Conservation (phyloP, 2,888 invertebrate species). For the Nemotelus pantherinus region DNA sequence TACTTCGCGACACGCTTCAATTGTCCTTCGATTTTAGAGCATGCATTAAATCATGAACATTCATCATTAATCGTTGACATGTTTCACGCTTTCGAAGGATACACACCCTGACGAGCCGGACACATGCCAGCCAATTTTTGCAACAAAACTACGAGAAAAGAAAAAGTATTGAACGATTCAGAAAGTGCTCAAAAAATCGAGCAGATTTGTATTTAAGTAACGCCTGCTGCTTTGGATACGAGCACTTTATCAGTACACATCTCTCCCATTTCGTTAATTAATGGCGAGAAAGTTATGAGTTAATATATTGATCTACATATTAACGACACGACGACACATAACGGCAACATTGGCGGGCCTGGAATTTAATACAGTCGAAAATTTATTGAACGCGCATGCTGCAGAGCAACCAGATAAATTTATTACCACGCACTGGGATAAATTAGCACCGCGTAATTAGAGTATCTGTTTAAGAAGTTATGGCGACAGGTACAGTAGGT, state of each 20-base stretch:
- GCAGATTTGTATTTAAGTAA: constrained; percentile 2
- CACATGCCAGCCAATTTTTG: neutral
- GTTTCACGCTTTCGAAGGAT: neutral
- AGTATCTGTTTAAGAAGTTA: constrained; percentile 6
- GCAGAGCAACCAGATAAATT: constrained; percentile 15
- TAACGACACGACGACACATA: constrained; percentile 6
- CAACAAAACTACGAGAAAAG: neutral
- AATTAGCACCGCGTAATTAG: constrained; percentile 25
- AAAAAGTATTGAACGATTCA: neutral
- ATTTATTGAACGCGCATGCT: constrained; percentile 2
- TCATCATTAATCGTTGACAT: constrained; percentile 2
- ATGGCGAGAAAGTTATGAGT: constrained; percentile 44
- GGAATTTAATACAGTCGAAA: constrained; percentile 34
- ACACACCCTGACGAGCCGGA: neutral
- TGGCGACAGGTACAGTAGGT: neutral
- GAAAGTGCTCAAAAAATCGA: neutral
- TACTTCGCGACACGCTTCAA: neutral
- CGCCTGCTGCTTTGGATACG: constrained; percentile 12
- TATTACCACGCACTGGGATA: constrained; percentile 23
- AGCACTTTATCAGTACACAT: constrained; percentile 19
- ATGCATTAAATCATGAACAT: constrained; percentile 4
- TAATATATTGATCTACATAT: constrained; percentile 44
- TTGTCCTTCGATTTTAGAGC: constrained; percentile 1
- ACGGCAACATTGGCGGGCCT: neutral
- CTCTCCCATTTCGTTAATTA: constrained; percentile 42